Evolutionary conservation across 2,113 vertebrate genomes (phyloP).

Genomic region (Conger conger): DNA sequence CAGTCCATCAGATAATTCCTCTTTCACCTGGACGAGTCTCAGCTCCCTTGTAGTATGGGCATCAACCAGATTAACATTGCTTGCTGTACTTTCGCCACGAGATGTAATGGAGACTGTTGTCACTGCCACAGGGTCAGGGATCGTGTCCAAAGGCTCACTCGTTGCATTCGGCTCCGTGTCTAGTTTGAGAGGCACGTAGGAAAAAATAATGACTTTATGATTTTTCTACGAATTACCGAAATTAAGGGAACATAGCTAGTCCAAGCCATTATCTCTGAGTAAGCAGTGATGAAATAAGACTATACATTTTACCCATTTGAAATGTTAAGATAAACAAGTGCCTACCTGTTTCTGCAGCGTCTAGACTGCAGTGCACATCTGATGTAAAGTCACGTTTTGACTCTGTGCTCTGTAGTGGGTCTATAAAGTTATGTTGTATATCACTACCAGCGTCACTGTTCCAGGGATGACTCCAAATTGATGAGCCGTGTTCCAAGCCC

Average conservation of each 20-base stretch:
- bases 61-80: not conserved
- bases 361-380: constrained; percentile 6
- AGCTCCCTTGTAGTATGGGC: constrained; percentile 15
- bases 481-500: not conserved
- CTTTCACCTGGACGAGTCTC: constrained; percentile 22
- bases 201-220: not conserved
- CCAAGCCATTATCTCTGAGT: too few relatives aligned
- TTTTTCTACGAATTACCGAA: not conserved
- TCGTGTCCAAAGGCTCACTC: not conserved
- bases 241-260: not conserved
- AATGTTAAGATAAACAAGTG: not conserved
- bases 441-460: not conserved
- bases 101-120: not conserved
- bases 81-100: not conserved
- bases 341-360: constrained; percentile 15
- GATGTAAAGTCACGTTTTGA: constrained; percentile 5
- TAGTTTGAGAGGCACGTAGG: not conserved
- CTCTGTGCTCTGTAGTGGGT: not conserved
- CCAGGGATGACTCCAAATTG: not conserved
- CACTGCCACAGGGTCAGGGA: not conserved
- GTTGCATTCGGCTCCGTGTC: not conserved
- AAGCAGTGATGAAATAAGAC: not conserved
- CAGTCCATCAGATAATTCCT: not conserved
- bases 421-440: not conserved
- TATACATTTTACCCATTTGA: not conserved